A percentile compares a stretch with the other conserved stretches of the same genome.
Conservation (phyloP, 2,888 invertebrate species). For the Cataglyphis cursor region DNA sequence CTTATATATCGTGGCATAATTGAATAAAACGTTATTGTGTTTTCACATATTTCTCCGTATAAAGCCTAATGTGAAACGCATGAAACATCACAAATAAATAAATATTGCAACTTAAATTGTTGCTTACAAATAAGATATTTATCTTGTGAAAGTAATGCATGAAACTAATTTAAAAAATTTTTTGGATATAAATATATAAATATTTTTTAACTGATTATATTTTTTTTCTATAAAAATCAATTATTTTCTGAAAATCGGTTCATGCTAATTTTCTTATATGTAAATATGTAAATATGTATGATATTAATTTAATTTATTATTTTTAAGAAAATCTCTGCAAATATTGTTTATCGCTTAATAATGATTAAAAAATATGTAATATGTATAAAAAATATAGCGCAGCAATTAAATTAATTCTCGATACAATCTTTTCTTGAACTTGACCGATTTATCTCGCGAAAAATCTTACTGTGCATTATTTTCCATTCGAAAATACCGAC, state of each 20-base stretch:
- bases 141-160: neutral
- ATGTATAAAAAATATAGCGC: neutral
- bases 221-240: neutral
- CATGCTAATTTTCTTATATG: neutral
- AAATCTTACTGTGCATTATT: slow-evolving; percentile 52
- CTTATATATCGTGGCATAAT: neutral
- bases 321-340: neutral
- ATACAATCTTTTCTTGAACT: slow-evolving; percentile 51
- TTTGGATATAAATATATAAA: neutral
- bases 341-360: neutral
- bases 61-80: neutral
- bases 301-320: neutral
- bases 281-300: no score
- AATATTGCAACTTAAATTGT: neutral
- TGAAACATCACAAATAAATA: neutral
- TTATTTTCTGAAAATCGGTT: neutral
- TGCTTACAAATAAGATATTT: neutral
- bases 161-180: neutral
- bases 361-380: neutral
- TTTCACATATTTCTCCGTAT: slow-evolving; percentile 1
- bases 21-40: slow-evolving; percentile 29
- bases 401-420: neutral
- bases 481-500: slow-evolving; percentile 52
- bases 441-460: slow-evolving; percentile 65
- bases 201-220: neutral